Evolutionary conservation across 2,888 invertebrate species (phyloP).

Genomic region (Anaspis maculata): DNA sequence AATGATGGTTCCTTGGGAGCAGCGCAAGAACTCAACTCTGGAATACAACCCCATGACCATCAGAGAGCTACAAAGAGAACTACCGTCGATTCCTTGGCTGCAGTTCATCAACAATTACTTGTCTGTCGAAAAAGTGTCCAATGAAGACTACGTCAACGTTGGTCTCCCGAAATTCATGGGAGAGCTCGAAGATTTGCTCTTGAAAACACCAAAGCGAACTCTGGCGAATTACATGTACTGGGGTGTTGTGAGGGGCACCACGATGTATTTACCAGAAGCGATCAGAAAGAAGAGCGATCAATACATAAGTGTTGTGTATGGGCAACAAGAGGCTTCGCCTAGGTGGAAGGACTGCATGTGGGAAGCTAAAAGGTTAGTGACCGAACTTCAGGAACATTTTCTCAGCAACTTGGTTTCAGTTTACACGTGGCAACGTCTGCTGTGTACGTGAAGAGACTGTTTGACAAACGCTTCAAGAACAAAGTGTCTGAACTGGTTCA

Average conservation of each 20-base stretch:
- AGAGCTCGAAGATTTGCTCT: slow-evolving; percentile 14
- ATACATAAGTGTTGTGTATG: slow-evolving; percentile 6
- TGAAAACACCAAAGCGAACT: slow-evolving; percentile 10
- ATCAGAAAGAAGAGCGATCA: slow-evolving; percentile 14
- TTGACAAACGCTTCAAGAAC: background rate
- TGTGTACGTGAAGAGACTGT: slow-evolving; percentile 3
- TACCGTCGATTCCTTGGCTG: slow-evolving; percentile 9
- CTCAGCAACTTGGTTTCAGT: background rate
- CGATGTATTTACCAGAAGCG: slow-evolving; percentile 13
- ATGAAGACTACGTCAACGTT: slow-evolving; percentile 4
- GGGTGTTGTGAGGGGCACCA: slow-evolving; percentile 10
- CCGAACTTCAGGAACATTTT: no score
- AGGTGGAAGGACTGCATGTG: slow-evolving; percentile 8
- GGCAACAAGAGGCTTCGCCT: slow-evolving; percentile 1
- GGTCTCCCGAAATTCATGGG: slow-evolving; percentile 11
- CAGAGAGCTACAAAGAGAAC: slow-evolving; percentile 8
- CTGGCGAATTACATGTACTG: slow-evolving; percentile 20
- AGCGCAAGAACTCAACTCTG: slow-evolving; percentile 4
- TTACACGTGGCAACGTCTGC: slow-evolving; percentile 1
- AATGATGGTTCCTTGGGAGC: slow-evolving; percentile 6
- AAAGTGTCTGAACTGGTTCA: background rate
- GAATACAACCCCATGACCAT: slow-evolving; percentile 39
- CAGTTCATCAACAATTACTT: slow-evolving; percentile 10
- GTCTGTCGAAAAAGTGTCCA: slow-evolving; percentile 9
- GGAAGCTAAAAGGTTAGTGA: slow-evolving; percentile 1